A percentile compares a stretch with the other conserved stretches of the same genome.
These are phyloP conservation scores for Peromyscus nudipes DNA, from an alignment of 2,797 vertebrate genomes.

Conservation along the genomic window DNA sequence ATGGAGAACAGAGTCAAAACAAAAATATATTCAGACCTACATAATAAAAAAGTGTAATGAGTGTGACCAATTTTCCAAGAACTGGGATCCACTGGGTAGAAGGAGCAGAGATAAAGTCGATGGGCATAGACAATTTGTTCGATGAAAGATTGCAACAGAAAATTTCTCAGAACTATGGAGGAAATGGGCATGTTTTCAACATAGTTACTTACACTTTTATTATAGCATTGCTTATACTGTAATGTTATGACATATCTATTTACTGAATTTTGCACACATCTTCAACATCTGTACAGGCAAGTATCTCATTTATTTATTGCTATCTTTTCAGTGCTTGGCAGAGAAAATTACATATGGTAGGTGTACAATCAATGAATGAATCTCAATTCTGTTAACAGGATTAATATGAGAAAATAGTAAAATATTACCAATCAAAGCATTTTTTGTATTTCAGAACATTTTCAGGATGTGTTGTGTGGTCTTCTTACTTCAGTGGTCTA, in stretches of 20 bases:
- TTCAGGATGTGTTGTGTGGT: background rate
- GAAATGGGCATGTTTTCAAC: constrained; percentile 20
- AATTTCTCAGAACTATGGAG: background rate
- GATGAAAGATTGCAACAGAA: background rate
- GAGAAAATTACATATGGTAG: constrained; percentile 36
- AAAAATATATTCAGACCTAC: background rate
- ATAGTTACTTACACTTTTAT: constrained; percentile 32
- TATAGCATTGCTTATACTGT: constrained; percentile 52
- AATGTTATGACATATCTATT: constrained; percentile 49
- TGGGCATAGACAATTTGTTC: background rate
- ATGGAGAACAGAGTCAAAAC: background rate
- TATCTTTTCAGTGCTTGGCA: constrained; percentile 47
- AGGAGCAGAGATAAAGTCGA: background rate
- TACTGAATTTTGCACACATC: background rate
- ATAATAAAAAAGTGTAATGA: background rate
- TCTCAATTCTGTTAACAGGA: constrained; percentile 24
- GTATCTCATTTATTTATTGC: constrained; percentile 46
- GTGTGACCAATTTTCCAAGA: background rate
- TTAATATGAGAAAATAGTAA: constrained; percentile 50
- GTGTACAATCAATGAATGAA: constrained; percentile 44
- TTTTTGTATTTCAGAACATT: constrained; percentile 50
- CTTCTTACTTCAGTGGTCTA: background rate
- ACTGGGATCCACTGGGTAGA: background rate
- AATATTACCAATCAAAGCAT: constrained; percentile 13
- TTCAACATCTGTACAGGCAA: constrained; percentile 35